These are phyloP conservation scores for Eptatretus burgeri DNA, from an alignment of 2,113 vertebrate genomes.

Conservation along the genomic window DNA sequence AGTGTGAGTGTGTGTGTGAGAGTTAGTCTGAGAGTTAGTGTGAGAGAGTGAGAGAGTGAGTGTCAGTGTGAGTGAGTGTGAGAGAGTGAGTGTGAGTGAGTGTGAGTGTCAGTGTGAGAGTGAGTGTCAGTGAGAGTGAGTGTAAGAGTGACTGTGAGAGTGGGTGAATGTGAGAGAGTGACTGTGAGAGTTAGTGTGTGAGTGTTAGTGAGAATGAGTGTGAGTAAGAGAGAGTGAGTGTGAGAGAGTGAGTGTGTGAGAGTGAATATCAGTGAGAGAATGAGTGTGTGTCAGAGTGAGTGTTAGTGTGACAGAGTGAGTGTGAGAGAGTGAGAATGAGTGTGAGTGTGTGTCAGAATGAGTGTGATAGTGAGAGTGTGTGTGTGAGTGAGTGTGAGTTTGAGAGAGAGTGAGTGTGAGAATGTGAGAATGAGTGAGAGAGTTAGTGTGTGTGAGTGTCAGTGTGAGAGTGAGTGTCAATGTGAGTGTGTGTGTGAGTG, in stretches of 20 bases:
- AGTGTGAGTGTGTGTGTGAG: background rate
- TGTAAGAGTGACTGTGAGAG: background rate
- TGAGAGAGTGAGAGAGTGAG: background rate
- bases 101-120: background rate
- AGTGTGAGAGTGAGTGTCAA: too few species aligned
- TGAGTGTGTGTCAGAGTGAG: conserved; percentile 3
- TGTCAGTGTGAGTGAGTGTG: background rate
- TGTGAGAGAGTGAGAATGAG: too few species aligned
- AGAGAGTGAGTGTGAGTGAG: background rate
- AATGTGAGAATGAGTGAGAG: too few species aligned
- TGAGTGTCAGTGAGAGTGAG: background rate
- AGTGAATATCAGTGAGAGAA: background rate
- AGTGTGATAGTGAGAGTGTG: too few species aligned
- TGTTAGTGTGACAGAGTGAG: background rate
- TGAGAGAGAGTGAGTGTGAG: too few species aligned
- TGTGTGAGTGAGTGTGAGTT: too few species aligned
- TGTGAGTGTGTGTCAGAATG: too few species aligned
- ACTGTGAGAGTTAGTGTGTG: background rate
- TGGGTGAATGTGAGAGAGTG: background rate
- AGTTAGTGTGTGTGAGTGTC: too few species aligned
- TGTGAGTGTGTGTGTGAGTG: too few species aligned
- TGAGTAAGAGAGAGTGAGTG: background rate
- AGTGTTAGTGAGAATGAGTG: background rate
- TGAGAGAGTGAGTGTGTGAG: background rate
- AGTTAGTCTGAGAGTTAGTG: background rate